A percentile compares a stretch with the other conserved stretches of the same genome.
phyloP scores from a whole-genome alignment of 64 coral and sea anemone genomes.

The Montipora efflorescens region DNA sequence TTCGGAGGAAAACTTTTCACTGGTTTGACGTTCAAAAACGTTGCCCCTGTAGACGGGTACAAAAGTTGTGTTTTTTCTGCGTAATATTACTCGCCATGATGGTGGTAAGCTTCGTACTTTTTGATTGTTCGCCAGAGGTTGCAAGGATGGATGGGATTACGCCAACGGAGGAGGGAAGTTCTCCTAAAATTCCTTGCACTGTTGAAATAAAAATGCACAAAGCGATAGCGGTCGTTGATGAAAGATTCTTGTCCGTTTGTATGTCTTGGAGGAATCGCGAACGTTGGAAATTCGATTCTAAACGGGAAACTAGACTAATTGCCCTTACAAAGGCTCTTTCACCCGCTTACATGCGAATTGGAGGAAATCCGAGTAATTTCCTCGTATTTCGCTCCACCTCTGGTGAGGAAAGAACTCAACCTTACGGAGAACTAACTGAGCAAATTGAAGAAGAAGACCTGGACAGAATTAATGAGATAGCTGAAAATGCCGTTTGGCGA shows the following conservation, averaged over 20 bases:
- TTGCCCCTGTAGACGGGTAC: background rate
- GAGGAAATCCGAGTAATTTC: constrained; percentile 62
- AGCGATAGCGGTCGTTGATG: background rate
- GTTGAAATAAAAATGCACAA: background rate
- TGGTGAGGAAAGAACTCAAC: background rate
- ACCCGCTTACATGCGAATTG: constrained; percentile 69
- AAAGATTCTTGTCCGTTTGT: background rate
- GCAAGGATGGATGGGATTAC: background rate
- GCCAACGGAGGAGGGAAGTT: background rate
- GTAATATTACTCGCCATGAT: background rate
- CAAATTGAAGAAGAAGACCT: constrained; percentile 39
- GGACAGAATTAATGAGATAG: constrained; percentile 62
- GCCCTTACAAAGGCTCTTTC: constrained; percentile 59
- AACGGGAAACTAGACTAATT: background rate
- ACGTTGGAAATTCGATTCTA: background rate
- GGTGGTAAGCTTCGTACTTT: background rate
- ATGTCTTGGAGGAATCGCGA: background rate
- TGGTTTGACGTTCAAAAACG: too few species aligned
- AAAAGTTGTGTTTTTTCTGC: background rate
- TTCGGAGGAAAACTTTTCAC: too few species aligned
- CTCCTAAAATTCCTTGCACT: background rate
- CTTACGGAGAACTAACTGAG: background rate
- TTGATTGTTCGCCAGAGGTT: background rate
- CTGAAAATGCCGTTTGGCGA: constrained; percentile 12
- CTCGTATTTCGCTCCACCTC: background rate